Percentiles rank a stretch among this genome's conserved stretches.
Conservation (phyloP, 2,113 vertebrate genomes). For the Hirundichthys speculiger region DNA sequence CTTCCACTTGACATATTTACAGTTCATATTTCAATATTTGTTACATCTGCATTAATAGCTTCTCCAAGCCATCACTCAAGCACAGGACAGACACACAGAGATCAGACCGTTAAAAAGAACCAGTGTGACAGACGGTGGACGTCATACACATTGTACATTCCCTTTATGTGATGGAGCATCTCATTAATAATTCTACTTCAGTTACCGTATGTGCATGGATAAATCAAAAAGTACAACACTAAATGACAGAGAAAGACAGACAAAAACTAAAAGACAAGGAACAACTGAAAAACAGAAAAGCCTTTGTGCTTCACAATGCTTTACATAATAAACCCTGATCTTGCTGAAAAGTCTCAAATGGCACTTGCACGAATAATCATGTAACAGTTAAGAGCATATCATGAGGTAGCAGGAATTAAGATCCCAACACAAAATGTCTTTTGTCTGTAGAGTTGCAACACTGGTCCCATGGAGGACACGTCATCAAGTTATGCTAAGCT, state of each 20-base stretch:
- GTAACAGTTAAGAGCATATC: slow-evolving; percentile 20
- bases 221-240: neutral
- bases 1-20: no score
- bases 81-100: no score
- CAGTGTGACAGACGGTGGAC: no score
- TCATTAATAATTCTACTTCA: neutral
- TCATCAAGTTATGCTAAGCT: slow-evolving; percentile 24
- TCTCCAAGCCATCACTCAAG: no score
- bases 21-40: no score
- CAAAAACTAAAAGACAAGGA: no score
- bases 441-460: slow-evolving; percentile 48
- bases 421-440: slow-evolving; percentile 49
- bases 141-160: no score
- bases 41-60: no score
- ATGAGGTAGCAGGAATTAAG: slow-evolving; percentile 22
- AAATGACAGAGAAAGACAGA: neutral
- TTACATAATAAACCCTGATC: slow-evolving; percentile 13
- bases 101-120: no score
- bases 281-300: slow-evolving; percentile 4
- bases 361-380: slow-evolving; percentile 19
- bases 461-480: slow-evolving; percentile 16
- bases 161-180: neutral
- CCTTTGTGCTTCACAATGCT: slow-evolving; percentile 34
- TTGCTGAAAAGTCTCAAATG: slow-evolving; percentile 14
- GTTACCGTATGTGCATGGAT: neutral